phyloP scores from a whole-genome alignment of 2,888 invertebrate species.

The Axea sp. region DNA sequence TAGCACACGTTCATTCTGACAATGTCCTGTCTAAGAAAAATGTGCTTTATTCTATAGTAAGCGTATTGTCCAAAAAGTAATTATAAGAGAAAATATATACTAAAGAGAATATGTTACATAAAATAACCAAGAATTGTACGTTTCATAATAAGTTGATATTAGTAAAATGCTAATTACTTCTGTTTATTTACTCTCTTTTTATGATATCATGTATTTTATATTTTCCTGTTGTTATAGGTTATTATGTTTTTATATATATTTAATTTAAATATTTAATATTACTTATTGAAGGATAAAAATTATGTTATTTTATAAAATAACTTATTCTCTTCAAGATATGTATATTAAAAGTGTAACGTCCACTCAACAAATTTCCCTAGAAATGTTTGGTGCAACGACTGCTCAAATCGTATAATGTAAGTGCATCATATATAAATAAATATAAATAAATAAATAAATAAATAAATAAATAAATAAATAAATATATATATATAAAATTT shows the following conservation, averaged over 20 bases:
- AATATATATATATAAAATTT: slow-evolving; percentile 23
- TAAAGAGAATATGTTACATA: slow-evolving; percentile 14
- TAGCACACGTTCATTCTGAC: slow-evolving; percentile 2
- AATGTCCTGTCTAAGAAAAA: slow-evolving; percentile 2
- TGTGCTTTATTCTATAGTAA: slow-evolving; percentile 7
- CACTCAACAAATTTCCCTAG: slow-evolving; percentile 37
- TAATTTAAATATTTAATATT: too few relatives aligned
- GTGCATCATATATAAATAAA: slow-evolving; percentile 38
- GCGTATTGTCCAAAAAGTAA: slow-evolving; percentile 15
- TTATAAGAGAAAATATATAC: slow-evolving; percentile 10
- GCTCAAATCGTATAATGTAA: slow-evolving; percentile 57
- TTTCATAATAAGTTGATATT: too few relatives aligned
- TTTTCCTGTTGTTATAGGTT: too few relatives aligned
- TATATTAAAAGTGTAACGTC: slow-evolving; percentile 30
- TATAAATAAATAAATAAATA: too few relatives aligned
- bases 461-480: too few relatives aligned
- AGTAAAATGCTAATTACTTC: too few relatives aligned
- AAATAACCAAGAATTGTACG: slow-evolving; percentile 3
- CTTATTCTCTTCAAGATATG: slow-evolving; percentile 12
- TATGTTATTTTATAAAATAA: too few relatives aligned
- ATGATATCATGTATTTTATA: too few relatives aligned
- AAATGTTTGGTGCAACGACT: slow-evolving; percentile 54
- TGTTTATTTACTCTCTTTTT: too few relatives aligned
- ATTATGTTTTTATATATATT: too few relatives aligned
- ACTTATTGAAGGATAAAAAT: too few relatives aligned